Percentiles rank a stretch among this genome's conserved stretches.
phyloP scores from a whole-genome alignment of 2,797 vertebrate species.

The Cephalopachus bancanus region DNA sequence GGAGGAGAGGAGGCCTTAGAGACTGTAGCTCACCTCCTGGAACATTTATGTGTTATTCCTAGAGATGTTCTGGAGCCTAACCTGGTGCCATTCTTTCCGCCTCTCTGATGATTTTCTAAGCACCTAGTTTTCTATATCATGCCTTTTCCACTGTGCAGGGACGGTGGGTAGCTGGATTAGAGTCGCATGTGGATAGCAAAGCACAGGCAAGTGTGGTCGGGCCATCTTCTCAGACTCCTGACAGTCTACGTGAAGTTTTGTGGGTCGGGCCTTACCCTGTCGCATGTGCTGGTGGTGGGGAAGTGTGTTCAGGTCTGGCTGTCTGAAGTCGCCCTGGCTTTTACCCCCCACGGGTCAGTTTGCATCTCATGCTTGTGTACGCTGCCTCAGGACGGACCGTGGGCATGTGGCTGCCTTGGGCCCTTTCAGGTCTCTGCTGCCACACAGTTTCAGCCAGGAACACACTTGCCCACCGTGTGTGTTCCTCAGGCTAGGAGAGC shows the following conservation, averaged over 20 bases:
- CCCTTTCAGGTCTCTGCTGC: neutral
- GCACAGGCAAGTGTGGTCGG: neutral
- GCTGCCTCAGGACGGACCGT: neutral
- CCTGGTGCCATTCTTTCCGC: neutral
- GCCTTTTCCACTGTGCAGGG: neutral
- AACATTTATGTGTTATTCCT: neutral
- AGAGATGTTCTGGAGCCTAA: constrained; percentile 18
- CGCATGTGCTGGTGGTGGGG: neutral
- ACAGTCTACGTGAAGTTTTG: neutral
- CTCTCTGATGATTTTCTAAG: constrained; percentile 30
- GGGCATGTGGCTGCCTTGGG: neutral
- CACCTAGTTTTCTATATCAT: neutral
- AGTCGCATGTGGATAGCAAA: neutral
- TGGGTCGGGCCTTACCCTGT: neutral
- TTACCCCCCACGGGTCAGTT: neutral
- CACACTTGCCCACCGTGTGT: neutral
- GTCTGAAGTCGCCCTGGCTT: neutral
- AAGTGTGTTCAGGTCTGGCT: constrained; percentile 12
- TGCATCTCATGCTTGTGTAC: neutral
- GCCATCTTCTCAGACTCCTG: constrained; percentile 17
- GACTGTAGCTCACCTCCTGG: neutral
- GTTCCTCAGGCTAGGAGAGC: neutral
- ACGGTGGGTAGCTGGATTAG: neutral
- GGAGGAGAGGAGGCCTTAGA: neutral
- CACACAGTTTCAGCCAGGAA: neutral